Conservation (phyloP, 1,140 invertebrate genomes). For the Manduca sexta region DNA sequence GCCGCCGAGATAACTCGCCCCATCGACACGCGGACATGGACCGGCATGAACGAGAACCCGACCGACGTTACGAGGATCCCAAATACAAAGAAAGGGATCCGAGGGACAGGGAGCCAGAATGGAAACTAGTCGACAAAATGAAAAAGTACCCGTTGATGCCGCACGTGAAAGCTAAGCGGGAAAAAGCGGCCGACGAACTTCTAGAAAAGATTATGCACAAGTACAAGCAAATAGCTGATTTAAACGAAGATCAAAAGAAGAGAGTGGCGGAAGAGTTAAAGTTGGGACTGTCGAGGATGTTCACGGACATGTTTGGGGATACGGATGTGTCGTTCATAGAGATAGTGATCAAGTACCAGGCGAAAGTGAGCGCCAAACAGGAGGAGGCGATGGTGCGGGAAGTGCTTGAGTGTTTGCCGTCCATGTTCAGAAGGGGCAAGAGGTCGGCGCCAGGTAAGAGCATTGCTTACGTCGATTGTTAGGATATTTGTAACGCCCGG, state of each 20-base stretch:
- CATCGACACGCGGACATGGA: background rate
- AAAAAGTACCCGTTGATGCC: background rate
- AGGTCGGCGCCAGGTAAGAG: conserved; percentile 43
- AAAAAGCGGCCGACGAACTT: conserved; percentile 47
- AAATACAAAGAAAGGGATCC: background rate
- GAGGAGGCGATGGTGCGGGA: conserved; percentile 44
- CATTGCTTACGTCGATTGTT: too few species aligned
- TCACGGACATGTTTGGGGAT: conserved; percentile 43
- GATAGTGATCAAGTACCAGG: conserved; percentile 46
- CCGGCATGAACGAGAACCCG: background rate
- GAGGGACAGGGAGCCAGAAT: background rate
- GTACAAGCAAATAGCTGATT: background rate
- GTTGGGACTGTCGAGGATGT: conserved; percentile 19
- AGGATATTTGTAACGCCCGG: too few species aligned
- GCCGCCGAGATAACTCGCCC: background rate
- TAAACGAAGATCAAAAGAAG: conserved; percentile 21
- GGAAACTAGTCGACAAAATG: background rate
- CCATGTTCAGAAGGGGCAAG: conserved; percentile 30
- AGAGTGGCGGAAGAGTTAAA: conserved; percentile 35
- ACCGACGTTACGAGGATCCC: background rate
- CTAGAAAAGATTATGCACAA: conserved; percentile 31
- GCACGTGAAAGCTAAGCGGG: conserved; percentile 29
- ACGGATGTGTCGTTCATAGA: conserved; percentile 52
- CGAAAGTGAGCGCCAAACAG: conserved; percentile 27
- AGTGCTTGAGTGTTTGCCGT: conserved; percentile 37